These are phyloP conservation scores for Chironex yamaguchii DNA, from an alignment of 30 jellyfish, hydroid and myxozoan species.

Conservation along the genomic window DNA sequence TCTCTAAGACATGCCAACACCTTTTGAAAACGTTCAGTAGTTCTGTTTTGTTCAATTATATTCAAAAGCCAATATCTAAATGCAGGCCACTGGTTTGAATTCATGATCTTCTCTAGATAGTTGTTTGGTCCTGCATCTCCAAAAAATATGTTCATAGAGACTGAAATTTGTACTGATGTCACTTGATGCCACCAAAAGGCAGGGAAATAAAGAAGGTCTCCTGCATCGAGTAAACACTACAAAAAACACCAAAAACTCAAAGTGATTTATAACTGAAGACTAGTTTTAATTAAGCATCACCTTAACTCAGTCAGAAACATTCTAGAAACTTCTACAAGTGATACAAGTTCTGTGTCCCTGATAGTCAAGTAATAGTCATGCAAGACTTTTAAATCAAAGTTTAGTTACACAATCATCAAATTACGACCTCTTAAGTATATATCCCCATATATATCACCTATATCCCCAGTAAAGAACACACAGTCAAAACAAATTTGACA, in stretches of 20 bases:
- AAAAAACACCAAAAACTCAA: too few species aligned
- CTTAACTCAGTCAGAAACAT: too few species aligned
- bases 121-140: constrained; percentile 90
- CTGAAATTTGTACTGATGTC: constrained; percentile 80
- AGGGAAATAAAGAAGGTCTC: constrained; percentile 94
- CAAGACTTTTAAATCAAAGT: too few species aligned
- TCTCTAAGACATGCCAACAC: constrained; percentile 78
- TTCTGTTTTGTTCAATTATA: constrained; percentile 87
- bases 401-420: too few species aligned
- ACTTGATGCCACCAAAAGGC: constrained; percentile 99
- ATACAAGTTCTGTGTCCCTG: too few species aligned
- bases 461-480: too few species aligned
- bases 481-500: too few species aligned
- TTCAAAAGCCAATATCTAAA: constrained; percentile 92
- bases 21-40: constrained; percentile 69
- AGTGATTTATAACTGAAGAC: too few species aligned
- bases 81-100: constrained; percentile 83
- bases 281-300: too few species aligned
- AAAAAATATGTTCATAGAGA: constrained; percentile 94
- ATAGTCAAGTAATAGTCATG: too few species aligned
- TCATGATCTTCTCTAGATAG: constrained; percentile 84
- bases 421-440: too few species aligned
- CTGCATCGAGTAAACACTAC: constrained; percentile 90
- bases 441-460: too few species aligned
- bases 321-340: background rate